A percentile compares a stretch with the other conserved stretches of the same genome.
Evolutionary conservation across 2,888 invertebrate species (phyloP).

Genomic region (Ceratothoa steindachneri): DNA sequence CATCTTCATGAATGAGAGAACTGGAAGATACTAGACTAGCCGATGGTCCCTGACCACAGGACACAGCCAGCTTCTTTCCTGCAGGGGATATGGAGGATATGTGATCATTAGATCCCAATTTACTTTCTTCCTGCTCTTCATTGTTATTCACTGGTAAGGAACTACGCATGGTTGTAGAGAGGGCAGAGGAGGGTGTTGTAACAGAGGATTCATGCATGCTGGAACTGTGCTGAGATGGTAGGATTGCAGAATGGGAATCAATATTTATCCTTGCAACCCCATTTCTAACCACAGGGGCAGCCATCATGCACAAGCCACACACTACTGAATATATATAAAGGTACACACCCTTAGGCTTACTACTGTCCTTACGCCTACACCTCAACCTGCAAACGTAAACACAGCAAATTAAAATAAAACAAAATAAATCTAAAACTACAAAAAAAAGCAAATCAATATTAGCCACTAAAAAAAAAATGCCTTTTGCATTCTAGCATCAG

Average conservation of each 20-base stretch:
- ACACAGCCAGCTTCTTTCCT: conserved; percentile 9
- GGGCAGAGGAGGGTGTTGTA: neutral
- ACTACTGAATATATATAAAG: conserved; percentile 37
- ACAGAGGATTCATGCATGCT: conserved; percentile 6
- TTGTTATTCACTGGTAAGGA: neutral
- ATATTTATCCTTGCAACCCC: neutral
- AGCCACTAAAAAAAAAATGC: conserved; percentile 4
- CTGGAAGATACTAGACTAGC: neutral
- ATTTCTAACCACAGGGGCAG: conserved; percentile 31
- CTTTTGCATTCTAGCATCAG: neutral
- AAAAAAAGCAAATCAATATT: conserved; percentile 3
- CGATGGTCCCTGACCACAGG: conserved; percentile 3
- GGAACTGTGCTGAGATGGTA: conserved; percentile 8
- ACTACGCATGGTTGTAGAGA: neutral
- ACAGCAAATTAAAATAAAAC: conserved; percentile 38
- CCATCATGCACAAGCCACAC: conserved; percentile 47
- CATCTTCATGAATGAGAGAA: conserved; percentile 25
- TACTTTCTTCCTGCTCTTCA: neutral
- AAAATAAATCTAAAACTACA: conserved; percentile 15
- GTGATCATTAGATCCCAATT: conserved; percentile 6
- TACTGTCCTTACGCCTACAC: conserved; percentile 43
- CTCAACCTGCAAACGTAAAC: conserved; percentile 47
- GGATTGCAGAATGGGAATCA: neutral
- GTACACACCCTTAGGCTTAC: conserved; percentile 42
- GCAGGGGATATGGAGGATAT: neutral